Evolutionary conservation across 2,113 vertebrate species (phyloP).

Genomic region (Bucco capensis): DNA sequence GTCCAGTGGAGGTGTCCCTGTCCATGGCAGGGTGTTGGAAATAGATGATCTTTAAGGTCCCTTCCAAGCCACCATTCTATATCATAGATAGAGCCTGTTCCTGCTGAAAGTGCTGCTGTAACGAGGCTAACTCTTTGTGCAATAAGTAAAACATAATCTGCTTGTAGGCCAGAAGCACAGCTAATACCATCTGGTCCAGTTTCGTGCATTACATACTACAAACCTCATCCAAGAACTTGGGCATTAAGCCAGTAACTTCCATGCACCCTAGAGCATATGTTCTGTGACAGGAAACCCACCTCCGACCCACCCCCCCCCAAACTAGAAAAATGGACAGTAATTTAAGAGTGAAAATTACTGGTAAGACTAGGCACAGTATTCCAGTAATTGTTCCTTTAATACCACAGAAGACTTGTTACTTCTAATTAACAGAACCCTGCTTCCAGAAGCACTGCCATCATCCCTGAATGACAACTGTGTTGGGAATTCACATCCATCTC

Average conservation of each 20-base stretch:
- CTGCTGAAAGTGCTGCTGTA: not conserved
- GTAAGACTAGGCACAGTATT: not conserved
- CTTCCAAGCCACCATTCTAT: not conserved
- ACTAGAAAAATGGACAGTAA: not conserved
- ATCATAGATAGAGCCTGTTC: not conserved
- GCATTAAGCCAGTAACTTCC: not conserved
- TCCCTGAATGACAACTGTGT: not conserved
- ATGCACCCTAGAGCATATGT: not conserved
- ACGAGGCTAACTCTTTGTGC: not conserved
- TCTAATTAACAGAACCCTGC: not conserved
- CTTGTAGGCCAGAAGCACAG: not conserved
- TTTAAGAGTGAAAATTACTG: not conserved
- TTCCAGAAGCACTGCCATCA: not conserved
- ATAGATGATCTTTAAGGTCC: not conserved
- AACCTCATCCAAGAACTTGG: not conserved
- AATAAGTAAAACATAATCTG: not conserved
- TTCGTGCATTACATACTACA: not conserved
- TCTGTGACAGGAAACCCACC: not conserved
- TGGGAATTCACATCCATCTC: not conserved
- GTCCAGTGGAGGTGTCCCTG: not conserved
- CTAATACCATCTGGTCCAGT: not conserved
- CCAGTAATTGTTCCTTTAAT: not conserved
- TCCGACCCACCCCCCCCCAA: too few relatives aligned
- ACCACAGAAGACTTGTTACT: not conserved
- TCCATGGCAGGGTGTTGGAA: not conserved